phyloP scores from a whole-genome alignment of 2,888 invertebrate species.

The Cancer borealis region DNA sequence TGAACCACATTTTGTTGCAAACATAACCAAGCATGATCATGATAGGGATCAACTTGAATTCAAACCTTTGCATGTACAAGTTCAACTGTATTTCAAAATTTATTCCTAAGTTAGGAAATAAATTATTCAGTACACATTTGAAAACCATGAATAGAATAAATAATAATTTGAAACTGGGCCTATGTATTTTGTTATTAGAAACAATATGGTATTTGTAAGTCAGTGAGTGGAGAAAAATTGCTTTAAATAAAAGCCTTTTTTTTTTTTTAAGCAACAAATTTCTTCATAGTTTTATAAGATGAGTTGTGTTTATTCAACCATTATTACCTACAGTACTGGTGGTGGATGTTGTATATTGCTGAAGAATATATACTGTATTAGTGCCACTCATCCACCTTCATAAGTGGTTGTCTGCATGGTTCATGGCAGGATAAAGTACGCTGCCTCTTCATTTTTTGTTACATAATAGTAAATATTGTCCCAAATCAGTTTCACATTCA shows the following conservation, averaged over 20 bases:
- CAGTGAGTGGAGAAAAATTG: background rate
- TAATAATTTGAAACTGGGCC: background rate
- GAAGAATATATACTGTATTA: slow-evolving; percentile 4
- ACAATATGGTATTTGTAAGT: background rate
- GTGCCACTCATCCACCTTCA: background rate
- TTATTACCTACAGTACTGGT: slow-evolving; percentile 35
- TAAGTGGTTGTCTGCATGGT: background rate
- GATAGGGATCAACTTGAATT: background rate
- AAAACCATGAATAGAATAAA: background rate
- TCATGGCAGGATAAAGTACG: background rate
- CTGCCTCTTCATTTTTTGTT: too few species aligned
- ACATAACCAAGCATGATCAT: background rate
- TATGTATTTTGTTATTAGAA: slow-evolving; percentile 15
- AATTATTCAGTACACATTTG: background rate
- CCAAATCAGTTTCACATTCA: too few species aligned
- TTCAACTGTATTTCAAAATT: background rate
- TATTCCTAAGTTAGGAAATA: background rate
- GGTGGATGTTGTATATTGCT: slow-evolving; percentile 31
- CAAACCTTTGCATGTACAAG: background rate
- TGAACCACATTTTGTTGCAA: background rate
- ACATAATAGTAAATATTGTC: too few species aligned
- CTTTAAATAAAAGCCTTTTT: background rate
- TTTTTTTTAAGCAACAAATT: background rate
- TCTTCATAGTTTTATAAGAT: background rate
- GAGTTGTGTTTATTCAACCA: background rate